Base-by-base conservation (phyloP, 2,797 vertebrate species). In the Lepidocolaptes lacrymiger region DNA sequence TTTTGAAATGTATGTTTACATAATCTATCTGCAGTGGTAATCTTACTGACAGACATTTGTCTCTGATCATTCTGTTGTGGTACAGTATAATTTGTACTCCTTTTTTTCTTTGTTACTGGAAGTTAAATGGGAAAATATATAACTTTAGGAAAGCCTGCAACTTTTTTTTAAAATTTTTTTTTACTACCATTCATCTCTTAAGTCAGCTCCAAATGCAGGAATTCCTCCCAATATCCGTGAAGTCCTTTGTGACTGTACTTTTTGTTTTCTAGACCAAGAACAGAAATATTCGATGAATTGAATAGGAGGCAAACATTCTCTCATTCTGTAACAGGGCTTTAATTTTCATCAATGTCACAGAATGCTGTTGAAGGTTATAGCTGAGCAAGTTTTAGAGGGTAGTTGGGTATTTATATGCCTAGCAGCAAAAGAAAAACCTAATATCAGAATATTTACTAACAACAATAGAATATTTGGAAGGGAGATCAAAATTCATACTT, bases 21-120 rank as follows among this genome's bases (percentile, higher is more conserved):
- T 76, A 63, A 79, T 84, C 80, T 94, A 71, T 89, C 74, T 85
- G 74, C 63, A 89, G n/a, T 74, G 39, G 27, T 82, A 89, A 87
- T 91, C 74, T 95, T 79, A 71, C 48, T 85, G 80, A 88, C 74
- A 91, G 74, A 73, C 7, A 2, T 92, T 95, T 94, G 77, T 89
- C 59, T 84, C 52, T 74, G 74, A 91, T 94, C 62, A 22, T 93
- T 96, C 77, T 91, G 75, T 79, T 91, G 71, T 63, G 51, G 34
- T 87, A 79, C 27, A 51, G 52, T 51, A 67, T 77, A 56, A 71
- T 89, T 76, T 79, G 36, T 89, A 54, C n/a, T 76, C 32, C 41
- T 92, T 95, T 96, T 96, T 63, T 23, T 80, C 37, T 68, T 92
- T 88, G 44, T 69, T 81, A 37, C 72, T 71, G 26, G n/a, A 91